These are phyloP conservation scores for Andrena chrysosceles DNA, from an alignment of 2,888 invertebrate genomes.

Conservation along the genomic window DNA sequence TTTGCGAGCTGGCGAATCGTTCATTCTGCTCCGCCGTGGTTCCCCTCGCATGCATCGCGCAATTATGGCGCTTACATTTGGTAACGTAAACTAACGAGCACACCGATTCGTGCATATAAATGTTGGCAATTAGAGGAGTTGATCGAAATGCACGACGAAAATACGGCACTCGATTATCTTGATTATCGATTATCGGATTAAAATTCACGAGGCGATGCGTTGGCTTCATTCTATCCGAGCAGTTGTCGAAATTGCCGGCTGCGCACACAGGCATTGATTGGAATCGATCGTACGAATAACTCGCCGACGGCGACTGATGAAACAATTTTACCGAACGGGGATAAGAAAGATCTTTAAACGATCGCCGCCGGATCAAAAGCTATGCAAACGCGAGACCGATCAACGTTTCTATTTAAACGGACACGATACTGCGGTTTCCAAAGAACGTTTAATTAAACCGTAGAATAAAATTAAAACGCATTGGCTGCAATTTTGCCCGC, in stretches of 20 bases:
- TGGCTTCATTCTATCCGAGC: neutral
- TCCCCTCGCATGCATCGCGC: neutral
- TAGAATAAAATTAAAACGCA: too few species aligned
- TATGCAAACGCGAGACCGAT: neutral
- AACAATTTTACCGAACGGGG: neutral
- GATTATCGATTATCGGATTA: conserved; percentile 3
- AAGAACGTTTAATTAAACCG: neutral
- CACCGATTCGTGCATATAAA: neutral
- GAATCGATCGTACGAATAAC: neutral
- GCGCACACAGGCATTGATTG: neutral
- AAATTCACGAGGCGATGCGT: neutral
- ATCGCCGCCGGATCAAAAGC: neutral
- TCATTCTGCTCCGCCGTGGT: too few species aligned
- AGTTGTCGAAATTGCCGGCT: neutral
- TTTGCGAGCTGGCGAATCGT: neutral
- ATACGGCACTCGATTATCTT: conserved; percentile 16
- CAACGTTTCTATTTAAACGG: neutral
- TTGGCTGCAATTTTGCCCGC: neutral
- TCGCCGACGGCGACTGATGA: neutral
- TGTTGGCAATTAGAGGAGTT: neutral
- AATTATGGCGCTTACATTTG: neutral
- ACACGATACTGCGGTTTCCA: neutral
- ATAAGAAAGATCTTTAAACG: neutral
- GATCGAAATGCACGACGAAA: neutral
- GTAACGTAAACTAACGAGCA: neutral